phyloP scores from a whole-genome alignment of 30 jellyfish, hydroid and myxozoan genomes.

The Catostylus mosaicus region DNA sequence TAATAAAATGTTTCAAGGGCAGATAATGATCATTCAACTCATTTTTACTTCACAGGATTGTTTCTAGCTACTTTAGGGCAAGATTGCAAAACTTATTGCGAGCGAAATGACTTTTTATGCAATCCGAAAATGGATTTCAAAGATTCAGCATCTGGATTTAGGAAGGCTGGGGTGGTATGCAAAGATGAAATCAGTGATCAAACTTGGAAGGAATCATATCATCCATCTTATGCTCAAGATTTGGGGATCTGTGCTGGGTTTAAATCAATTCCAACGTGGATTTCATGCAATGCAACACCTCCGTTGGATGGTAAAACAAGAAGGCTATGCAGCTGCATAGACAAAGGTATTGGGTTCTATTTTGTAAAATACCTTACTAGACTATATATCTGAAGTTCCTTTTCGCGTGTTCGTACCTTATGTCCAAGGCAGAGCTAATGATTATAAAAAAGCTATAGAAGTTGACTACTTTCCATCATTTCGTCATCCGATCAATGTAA shows the following conservation, averaged over 20 bases:
- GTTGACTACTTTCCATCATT: too few relatives aligned
- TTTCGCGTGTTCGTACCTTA: too few relatives aligned
- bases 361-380: background rate
- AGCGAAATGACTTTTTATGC: slow-evolving; percentile 15
- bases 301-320: slow-evolving; percentile 46
- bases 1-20: too few relatives aligned
- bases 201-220: slow-evolving; percentile 36
- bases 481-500: too few relatives aligned
- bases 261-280: slow-evolving; percentile 2
- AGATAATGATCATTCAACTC: too few relatives aligned
- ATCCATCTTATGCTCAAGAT: slow-evolving; percentile 31
- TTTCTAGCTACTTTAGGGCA: slow-evolving; percentile 23
- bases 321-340: slow-evolving; percentile 58
- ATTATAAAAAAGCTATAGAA: too few relatives aligned
- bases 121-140: slow-evolving; percentile 28
- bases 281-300: slow-evolving; percentile 56
- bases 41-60: slow-evolving; percentile 15
- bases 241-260: slow-evolving; percentile 50
- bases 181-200: background rate
- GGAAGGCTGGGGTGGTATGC: slow-evolving; percentile 37
- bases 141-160: slow-evolving; percentile 11
- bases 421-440: too few relatives aligned
- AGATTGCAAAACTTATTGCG: slow-evolving; percentile 23
- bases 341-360: slow-evolving; percentile 18
- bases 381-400: background rate